Base-by-base conservation (phyloP, 2,888 invertebrate genomes). In the Dryobotodes eremita region DNA sequence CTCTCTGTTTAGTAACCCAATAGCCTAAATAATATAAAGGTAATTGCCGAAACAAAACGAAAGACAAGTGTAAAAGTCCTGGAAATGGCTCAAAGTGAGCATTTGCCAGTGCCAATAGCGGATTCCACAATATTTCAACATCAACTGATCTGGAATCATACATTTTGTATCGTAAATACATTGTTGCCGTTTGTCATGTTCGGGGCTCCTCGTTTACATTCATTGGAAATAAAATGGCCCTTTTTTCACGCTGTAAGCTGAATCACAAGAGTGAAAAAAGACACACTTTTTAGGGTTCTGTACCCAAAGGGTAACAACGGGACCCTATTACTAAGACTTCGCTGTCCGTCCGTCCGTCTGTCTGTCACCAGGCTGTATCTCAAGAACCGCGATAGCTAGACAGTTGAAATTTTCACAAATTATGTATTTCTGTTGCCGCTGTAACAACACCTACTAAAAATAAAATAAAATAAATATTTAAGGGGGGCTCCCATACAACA, bases 131-230 rank as follows among this genome's bases (percentile, higher is more conserved):
- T 85, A 85, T 85, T 83, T 85, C 86, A 85, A 79, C 85, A 75
- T 59, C 72, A 76, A 75, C 71, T 68, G 85, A 77, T 85, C 76
- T 82, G 69, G 62, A 85, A 77, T 83, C 79, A 85, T 80, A 85
- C 23, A 86, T 85, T 85, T 85, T 75, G 79, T 66, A 85, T 82
- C 82, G 83, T 73, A 83, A 85, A 85, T 83, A 85, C 77, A 85
- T 85, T 83, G 79, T 61, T 66, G 62, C 70, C 65, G 72, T 85
- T 85, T 75, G 75, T 85, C 75, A 85, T 85, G 75, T 83, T 76
- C 68, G n/a, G 36, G 20, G 59, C 53, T 75, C 55, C 59, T 69
- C 75, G 65, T 77, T 77, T 71, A 85, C 71, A 65, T 55, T 42
- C 55, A 66, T 74, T 78, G 62, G 68, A 65, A 64, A 74, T 84